A percentile compares a stretch with the other conserved stretches of the same genome.
Evolutionary conservation across 1,140 invertebrate species (phyloP).

Genomic region (Drosophila ficusphila): DNA sequence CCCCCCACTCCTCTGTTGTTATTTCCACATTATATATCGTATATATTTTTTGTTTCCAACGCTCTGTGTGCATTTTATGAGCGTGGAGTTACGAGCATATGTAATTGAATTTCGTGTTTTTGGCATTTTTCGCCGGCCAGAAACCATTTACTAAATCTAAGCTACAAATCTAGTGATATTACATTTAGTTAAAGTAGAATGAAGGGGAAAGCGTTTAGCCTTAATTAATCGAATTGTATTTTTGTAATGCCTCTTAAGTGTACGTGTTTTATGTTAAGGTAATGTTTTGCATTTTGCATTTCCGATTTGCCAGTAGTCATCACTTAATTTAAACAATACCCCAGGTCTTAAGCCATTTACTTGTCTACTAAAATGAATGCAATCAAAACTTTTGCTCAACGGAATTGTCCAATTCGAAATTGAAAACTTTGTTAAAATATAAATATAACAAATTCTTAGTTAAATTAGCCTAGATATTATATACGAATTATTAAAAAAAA

Average conservation of each 20-base stretch:
- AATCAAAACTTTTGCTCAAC: slow-evolving; percentile 20
- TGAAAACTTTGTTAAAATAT: slow-evolving; percentile 16
- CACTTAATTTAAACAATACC: slow-evolving; percentile 11
- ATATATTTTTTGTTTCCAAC: slow-evolving; percentile 11
- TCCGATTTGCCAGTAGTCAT: slow-evolving; percentile 46
- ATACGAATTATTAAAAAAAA: slow-evolving; percentile 14
- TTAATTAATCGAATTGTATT: slow-evolving; percentile 62
- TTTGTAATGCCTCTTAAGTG: slow-evolving; percentile 47
- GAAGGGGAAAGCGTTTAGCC: slow-evolving; percentile 56
- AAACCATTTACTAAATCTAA: slow-evolving; percentile 67
- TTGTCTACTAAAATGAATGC: not conserved
- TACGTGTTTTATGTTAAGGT: slow-evolving; percentile 17
- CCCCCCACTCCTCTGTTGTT: slow-evolving; percentile 8
- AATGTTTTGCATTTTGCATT: slow-evolving; percentile 31
- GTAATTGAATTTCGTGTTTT: slow-evolving; percentile 82
- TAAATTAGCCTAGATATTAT: slow-evolving; percentile 18
- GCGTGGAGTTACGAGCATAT: slow-evolving; percentile 61
- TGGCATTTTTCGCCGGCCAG: slow-evolving; percentile 59
- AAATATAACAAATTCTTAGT: slow-evolving; percentile 33
- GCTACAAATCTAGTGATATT: slow-evolving; percentile 83
- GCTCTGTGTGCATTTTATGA: slow-evolving; percentile 61
- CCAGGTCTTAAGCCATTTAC: slow-evolving; percentile 25
- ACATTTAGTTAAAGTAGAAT: slow-evolving; percentile 72
- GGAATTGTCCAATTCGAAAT: slow-evolving; percentile 23
- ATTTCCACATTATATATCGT: slow-evolving; percentile 20